Evolutionary conservation across 2,888 invertebrate species (phyloP).

Genomic region (Macropis europaea): DNA sequence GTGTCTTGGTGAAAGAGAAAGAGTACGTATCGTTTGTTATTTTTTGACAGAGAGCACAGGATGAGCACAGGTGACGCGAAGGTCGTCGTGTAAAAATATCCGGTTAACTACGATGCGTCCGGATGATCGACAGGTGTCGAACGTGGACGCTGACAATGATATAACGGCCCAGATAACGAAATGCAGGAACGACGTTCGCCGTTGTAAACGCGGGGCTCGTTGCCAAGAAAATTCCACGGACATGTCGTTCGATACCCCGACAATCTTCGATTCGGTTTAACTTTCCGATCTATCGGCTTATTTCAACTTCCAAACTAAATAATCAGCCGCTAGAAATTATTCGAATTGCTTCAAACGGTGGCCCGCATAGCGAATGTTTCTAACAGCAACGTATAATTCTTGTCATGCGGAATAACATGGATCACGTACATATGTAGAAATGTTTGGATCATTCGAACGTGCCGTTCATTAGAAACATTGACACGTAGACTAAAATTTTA

Average conservation of each 20-base stretch:
- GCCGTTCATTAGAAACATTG: too few species aligned
- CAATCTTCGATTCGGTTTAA: not conserved
- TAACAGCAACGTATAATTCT: not conserved
- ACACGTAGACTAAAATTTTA: too few species aligned
- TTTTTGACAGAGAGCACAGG: conserved; percentile 3
- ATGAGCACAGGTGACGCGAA: conserved; percentile 6
- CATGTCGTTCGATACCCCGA: not conserved
- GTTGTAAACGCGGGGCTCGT: not conserved
- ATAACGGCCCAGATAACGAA: conserved; percentile 32
- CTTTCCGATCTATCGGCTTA: not conserved
- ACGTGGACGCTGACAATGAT: conserved; percentile 10
- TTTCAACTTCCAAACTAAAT: conserved; percentile 6
- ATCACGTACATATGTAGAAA: not conserved
- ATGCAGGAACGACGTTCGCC: not conserved
- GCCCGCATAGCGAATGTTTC: not conserved
- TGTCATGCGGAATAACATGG: not conserved
- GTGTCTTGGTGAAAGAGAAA: conserved; percentile 94
- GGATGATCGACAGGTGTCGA: conserved; percentile 18
- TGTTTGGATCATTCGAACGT: not conserved
- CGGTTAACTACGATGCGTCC: not conserved
- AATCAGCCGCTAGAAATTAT: not conserved
- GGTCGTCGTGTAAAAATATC: conserved; percentile 18
- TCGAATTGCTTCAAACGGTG: not conserved
- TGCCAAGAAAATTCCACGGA: conserved; percentile 25
- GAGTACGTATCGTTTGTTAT: conserved; percentile 84